Percentiles rank a stretch among this genome's conserved stretches.
These are phyloP conservation scores for Cranoglanis bouderius DNA, from an alignment of 2,113 vertebrate genomes.

Conservation along the genomic window DNA sequence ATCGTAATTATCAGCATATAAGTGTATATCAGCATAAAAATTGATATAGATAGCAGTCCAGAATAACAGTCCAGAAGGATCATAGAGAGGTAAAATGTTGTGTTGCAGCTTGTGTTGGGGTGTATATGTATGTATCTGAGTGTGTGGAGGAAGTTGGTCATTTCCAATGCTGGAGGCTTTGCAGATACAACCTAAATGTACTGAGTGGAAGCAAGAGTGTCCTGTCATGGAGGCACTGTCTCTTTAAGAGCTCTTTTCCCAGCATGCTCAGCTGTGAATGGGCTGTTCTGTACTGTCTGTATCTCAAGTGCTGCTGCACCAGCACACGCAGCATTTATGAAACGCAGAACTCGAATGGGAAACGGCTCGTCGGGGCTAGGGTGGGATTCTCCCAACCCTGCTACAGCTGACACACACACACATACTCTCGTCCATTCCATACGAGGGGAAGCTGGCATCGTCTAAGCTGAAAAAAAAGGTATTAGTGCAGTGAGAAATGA, in stretches of 20 bases:
- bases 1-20: not conserved
- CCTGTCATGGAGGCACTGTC: constrained; percentile 48
- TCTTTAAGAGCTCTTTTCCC: constrained; percentile 77
- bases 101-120: not conserved
- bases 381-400: constrained; percentile 48
- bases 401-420: constrained; percentile 13
- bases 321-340: constrained; percentile 31
- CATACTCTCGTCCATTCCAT: not conserved
- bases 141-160: not conserved
- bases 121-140: not conserved
- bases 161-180: not conserved
- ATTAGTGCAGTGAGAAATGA: not conserved
- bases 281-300: constrained; percentile 60
- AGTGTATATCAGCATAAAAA: not conserved
- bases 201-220: not conserved
- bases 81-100: not conserved
- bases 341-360: constrained; percentile 41
- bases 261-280: constrained; percentile 68
- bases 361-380: constrained; percentile 48
- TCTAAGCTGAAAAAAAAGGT: constrained; percentile 1
- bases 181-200: not conserved
- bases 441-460: not conserved
- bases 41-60: not conserved
- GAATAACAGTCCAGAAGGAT: not conserved
- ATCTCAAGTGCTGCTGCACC: constrained; percentile 54